Evolutionary conservation across 2,797 vertebrate genomes (phyloP).

Genomic region (Gadopsis bispinosus): DNA sequence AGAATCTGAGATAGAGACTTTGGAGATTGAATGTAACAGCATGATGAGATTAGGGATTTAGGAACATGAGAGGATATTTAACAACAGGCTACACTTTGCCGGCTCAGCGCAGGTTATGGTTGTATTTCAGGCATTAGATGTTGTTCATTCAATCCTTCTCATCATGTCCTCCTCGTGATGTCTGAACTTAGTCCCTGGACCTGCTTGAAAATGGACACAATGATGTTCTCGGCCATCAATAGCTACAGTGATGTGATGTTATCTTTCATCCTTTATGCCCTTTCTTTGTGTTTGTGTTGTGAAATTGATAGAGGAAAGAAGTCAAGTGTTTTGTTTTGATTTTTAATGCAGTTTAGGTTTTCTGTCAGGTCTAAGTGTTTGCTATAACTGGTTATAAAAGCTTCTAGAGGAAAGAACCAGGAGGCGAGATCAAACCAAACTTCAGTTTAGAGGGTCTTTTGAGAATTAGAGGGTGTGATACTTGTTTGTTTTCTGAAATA

Average conservation of each 20-base stretch:
- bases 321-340: not conserved
- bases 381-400: not conserved
- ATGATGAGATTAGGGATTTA: slow-evolving; percentile 61
- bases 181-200: slow-evolving; percentile 49
- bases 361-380: not conserved
- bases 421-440: not conserved
- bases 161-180: slow-evolving; percentile 19
- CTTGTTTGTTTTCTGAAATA: not conserved
- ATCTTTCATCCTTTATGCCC: slow-evolving; percentile 25
- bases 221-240: slow-evolving; percentile 32
- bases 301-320: not conserved
- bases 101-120: slow-evolving; percentile 28
- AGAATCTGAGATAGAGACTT: slow-evolving; percentile 40
- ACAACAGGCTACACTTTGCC: not conserved
- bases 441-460: not conserved
- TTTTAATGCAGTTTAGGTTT: not conserved
- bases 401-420: not conserved
- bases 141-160: slow-evolving; percentile 43
- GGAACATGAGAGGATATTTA: slow-evolving; percentile 37
- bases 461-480: not conserved
- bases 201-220: slow-evolving; percentile 47
- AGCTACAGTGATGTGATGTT: slow-evolving; percentile 25
- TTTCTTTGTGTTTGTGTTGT: not conserved
- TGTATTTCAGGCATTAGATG: slow-evolving; percentile 51
- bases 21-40: slow-evolving; percentile 41